Conservation (phyloP, 1,140 invertebrate genomes). For the Eumaeus atala region DNA sequence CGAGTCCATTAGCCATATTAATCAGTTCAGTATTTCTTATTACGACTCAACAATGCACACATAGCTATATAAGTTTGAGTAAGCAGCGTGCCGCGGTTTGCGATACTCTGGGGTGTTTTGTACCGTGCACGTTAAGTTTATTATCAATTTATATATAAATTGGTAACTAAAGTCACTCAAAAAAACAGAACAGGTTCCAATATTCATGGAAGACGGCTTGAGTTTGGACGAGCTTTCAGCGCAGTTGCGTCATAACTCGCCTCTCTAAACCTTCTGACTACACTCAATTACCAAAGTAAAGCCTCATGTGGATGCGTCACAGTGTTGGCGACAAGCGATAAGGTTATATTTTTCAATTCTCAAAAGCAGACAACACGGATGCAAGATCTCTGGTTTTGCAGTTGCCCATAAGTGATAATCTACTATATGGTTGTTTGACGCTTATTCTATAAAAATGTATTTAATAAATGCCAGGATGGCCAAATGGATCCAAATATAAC, state of each 20-base stretch:
- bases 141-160: constrained; percentile 17
- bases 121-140: neutral
- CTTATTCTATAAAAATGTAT: too few species aligned
- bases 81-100: too few species aligned
- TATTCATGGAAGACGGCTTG: constrained; percentile 17
- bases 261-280: constrained; percentile 19
- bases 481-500: too few species aligned
- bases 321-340: constrained; percentile 5
- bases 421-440: too few species aligned
- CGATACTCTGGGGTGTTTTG: too few species aligned
- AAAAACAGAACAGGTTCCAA: constrained; percentile 19
- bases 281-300: constrained; percentile 18
- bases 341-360: neutral
- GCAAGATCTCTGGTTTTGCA: too few species aligned
- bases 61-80: neutral
- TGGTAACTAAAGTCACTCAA: constrained; percentile 21
- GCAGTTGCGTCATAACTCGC: constrained; percentile 19
- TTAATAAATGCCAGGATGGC: too few species aligned
- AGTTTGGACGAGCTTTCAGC: neutral
- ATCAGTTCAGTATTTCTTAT: too few species aligned
- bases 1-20: too few species aligned
- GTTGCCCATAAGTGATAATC: too few species aligned
- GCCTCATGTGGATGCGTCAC: neutral
- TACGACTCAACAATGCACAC: neutral
- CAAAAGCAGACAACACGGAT: too few species aligned